Evolutionary conservation across 1,140 invertebrate species (phyloP), one percentile per base, ranked within the genome.

Genomic region (Caenorhabditis tropicalis): DNA sequence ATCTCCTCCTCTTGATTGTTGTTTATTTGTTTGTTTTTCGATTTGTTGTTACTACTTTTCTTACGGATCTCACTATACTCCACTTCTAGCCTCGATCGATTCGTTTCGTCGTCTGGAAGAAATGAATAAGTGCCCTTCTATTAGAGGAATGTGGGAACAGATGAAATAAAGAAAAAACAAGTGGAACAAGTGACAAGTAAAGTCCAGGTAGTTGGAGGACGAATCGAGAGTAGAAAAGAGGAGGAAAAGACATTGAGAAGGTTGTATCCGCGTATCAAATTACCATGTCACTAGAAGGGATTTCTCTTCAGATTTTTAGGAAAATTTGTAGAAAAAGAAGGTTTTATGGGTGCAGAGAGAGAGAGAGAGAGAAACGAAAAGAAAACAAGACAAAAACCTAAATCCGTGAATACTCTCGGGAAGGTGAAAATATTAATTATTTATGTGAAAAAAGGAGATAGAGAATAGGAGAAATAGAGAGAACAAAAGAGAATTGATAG

Each of bases 21-120:
- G 16, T 31, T 58, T 36, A 65, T 49, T n/a, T 19, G 51, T 60
- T 60, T 58, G 15, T 29, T 58, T 48, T 53, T 33, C 6, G 53
- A 51, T 56, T 56, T 56, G 6, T 31, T 81, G 36, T 19, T 48
- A 16, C 16, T 39, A 58, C 51, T 48, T 24, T 79, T 49, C 21
- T 79, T 84, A 5, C 48, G 29, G 27, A 79, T 79, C 31, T 84
- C 70, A 80, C 65, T 84, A 56, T 84, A 84, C n/a, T 53, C 70
- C 49, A 80, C 82, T 48, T 46, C 65, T 31, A 48, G 48, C 21
- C 82, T 53, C 65, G 48, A 74, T 84, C 58, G 65, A 27, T 56
- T 39, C 29, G 49, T 39, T 33, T 58, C 65, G 65, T 84, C 82
- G 82, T 84, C 70, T 84, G 74, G 31, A 83, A 83, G 39, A 43